phyloP scores from a whole-genome alignment of 2,113 vertebrate genomes.

The Antechinus stuartii region DNA sequence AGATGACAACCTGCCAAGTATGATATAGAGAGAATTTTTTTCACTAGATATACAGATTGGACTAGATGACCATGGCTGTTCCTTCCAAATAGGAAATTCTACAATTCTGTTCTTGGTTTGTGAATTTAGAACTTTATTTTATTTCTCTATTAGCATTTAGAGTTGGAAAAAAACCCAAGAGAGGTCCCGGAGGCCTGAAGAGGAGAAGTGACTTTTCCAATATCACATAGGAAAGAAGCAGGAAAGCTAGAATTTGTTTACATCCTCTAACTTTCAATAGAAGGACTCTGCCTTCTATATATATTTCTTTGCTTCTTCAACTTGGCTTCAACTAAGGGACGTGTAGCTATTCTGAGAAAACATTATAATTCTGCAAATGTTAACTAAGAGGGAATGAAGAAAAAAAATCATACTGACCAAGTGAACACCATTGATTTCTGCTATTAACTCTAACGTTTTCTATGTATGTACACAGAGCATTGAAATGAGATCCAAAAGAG shows the following conservation, averaged over 20 bases:
- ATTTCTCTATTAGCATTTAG: too few species aligned
- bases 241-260: neutral
- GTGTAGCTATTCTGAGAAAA: neutral
- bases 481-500: neutral
- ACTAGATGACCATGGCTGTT: too few species aligned
- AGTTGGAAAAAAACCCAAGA: too few species aligned
- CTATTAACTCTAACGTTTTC: too few species aligned
- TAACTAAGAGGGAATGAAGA: neutral
- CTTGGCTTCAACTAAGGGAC: neutral
- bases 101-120: too few species aligned
- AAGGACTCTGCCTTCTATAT: neutral
- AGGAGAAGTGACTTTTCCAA: neutral
- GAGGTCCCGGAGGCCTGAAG: too few species aligned
- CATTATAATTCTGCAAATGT: neutral
- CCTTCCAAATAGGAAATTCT: too few species aligned
- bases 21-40: too few species aligned
- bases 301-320: neutral
- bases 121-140: too few species aligned
- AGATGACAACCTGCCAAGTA: too few species aligned
- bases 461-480: neutral
- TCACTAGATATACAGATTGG: too few species aligned
- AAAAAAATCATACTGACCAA: neutral
- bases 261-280: neutral
- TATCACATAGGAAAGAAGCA: neutral
- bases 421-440: neutral